Conservation (phyloP, 2,888 invertebrate species). For the Agrochola lychnidis region DNA sequence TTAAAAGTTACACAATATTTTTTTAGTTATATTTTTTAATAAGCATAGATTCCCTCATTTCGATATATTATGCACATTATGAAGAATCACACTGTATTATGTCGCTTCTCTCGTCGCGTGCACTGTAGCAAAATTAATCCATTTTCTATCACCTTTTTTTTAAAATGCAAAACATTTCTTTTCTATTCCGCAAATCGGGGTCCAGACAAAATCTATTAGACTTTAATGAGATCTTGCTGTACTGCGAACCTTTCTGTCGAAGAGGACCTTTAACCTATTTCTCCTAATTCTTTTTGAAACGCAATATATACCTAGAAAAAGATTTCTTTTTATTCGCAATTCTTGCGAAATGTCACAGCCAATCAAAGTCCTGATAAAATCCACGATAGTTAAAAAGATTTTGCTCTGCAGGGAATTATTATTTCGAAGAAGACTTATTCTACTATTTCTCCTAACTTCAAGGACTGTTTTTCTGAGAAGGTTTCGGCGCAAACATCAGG, state of each 20-base stretch:
- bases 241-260: not conserved
- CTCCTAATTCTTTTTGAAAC: not conserved
- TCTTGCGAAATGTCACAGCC: not conserved
- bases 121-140: not conserved
- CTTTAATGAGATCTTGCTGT: not conserved
- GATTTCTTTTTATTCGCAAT: no score
- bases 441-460: no score
- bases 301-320: not conserved
- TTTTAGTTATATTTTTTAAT: no score
- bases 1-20: no score
- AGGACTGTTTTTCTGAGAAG: not conserved
- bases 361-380: not conserved
- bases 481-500: not conserved
- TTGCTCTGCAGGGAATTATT: not conserved
- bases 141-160: not conserved
- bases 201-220: not conserved
- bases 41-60: no score
- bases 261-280: no score
- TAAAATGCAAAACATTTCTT: not conserved
- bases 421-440: not conserved
- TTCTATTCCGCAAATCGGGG: not conserved
- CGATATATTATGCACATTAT: no score
- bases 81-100: no score
- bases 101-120: not conserved
- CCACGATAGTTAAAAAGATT: not conserved